These are phyloP conservation scores for Eurypyga helias DNA, from an alignment of 2,113 vertebrate genomes.

Conservation along the genomic window DNA sequence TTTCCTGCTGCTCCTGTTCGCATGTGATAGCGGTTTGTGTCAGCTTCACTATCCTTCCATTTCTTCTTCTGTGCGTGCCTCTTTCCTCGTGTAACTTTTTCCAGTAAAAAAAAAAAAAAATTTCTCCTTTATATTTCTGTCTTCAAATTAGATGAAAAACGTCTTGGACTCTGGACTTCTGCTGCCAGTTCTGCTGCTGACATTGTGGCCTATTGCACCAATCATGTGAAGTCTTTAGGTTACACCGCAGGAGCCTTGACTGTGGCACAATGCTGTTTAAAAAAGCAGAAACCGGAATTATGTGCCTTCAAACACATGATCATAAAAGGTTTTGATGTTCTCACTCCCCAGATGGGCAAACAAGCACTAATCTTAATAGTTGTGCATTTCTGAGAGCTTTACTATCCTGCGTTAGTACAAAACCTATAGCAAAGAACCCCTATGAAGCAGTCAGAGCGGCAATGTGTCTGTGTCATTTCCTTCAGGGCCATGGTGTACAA, in stretches of 20 bases:
- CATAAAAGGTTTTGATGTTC: background rate
- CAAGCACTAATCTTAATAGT: background rate
- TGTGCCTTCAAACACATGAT: background rate
- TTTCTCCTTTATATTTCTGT: background rate
- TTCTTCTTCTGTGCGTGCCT: background rate
- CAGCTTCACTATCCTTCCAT: background rate
- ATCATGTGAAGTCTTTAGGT: background rate
- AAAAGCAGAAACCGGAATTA: background rate
- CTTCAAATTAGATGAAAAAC: background rate
- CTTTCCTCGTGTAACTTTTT: background rate
- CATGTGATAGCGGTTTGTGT: background rate
- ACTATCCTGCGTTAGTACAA: background rate
- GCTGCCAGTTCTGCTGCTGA: background rate
- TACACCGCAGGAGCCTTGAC: background rate
- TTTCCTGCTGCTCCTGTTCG: constrained; percentile 35
- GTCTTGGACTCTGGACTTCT: background rate
- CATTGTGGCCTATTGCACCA: background rate
- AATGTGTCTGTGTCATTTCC: background rate
- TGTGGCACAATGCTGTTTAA: background rate
- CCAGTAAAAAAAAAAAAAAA: background rate
- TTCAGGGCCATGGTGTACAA: background rate
- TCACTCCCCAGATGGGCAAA: background rate
- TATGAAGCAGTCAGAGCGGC: background rate
- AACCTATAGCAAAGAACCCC: background rate
- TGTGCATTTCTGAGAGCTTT: background rate